Percentiles rank a stretch among this genome's conserved stretches.
Evolutionary conservation across 2,888 invertebrate species (phyloP).

Genomic region (Acanthopleura granulata): DNA sequence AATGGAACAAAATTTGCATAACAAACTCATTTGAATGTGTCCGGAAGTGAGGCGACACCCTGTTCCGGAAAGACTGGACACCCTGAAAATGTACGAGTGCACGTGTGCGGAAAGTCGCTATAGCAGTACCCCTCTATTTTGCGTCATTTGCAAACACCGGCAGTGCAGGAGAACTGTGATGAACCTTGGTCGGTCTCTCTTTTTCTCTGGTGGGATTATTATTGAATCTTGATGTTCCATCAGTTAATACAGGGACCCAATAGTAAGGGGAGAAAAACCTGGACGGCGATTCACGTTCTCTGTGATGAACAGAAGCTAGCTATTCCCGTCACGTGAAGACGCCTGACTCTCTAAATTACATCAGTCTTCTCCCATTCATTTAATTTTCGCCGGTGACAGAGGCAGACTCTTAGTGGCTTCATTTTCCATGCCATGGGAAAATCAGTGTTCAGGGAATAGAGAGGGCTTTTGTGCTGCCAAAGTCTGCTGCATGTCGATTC

Average conservation of each 20-base stretch:
- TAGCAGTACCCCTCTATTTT: no score
- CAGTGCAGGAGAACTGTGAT: background rate
- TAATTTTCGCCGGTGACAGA: background rate
- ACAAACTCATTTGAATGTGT: constrained; percentile 5
- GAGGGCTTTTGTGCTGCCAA: no score
- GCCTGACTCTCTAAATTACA: background rate
- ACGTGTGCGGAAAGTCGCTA: background rate
- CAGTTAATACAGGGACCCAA: no score
- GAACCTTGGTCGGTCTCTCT: background rate
- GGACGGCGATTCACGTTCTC: background rate
- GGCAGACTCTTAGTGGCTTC: constrained; percentile 4
- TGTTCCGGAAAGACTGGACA: background rate
- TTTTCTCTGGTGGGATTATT: no score
- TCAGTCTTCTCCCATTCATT: constrained; percentile 12
- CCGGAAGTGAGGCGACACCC: no score
- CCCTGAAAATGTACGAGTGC: background rate
- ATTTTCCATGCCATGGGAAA: background rate
- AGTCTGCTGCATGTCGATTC: no score
- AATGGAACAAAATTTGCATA: constrained; percentile 1
- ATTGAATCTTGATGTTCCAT: no score
- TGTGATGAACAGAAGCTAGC: background rate
- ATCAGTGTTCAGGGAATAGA: no score
- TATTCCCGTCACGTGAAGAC: background rate
- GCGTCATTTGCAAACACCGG: no score
- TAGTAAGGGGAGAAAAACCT: no score